Percentiles rank a stretch among this genome's conserved stretches.
phyloP scores from a whole-genome alignment of 2,888 invertebrate genomes.

The Fragum whitleyi region DNA sequence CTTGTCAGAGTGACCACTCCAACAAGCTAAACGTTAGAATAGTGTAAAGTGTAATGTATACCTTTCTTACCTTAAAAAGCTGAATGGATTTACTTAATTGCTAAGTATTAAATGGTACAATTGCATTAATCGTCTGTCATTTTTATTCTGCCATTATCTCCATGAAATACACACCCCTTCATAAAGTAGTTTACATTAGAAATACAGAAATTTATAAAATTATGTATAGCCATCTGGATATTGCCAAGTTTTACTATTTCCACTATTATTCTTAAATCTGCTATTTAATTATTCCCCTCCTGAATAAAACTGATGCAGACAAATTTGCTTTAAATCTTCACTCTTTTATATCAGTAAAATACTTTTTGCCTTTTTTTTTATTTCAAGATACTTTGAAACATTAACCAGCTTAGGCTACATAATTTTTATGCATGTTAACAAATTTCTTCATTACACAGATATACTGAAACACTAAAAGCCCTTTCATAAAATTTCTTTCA shows the following conservation, averaged over 20 bases:
- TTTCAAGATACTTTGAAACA: not conserved
- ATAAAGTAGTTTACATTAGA: not conserved
- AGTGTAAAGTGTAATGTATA: not conserved
- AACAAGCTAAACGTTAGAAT: too few relatives aligned
- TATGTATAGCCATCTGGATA: conserved; percentile 2
- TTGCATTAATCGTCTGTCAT: not conserved
- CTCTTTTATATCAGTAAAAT: too few relatives aligned
- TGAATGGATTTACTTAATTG: not conserved
- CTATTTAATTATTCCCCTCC: too few relatives aligned
- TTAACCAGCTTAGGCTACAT: not conserved
- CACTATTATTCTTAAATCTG: too few relatives aligned
- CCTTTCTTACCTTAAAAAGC: conserved; percentile 21
- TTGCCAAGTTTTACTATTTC: too few relatives aligned
- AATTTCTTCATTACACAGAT: too few relatives aligned
- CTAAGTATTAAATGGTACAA: conserved; percentile 2
- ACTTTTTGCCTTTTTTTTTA: too few relatives aligned
- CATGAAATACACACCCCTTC: not conserved
- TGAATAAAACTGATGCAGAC: too few relatives aligned
- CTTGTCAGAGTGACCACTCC: too few relatives aligned
- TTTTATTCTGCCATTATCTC: conserved; percentile 10
- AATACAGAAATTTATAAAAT: not conserved
- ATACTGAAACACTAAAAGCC: too few relatives aligned
- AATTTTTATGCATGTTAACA: not conserved
- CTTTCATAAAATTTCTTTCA: too few relatives aligned
- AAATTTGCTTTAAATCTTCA: too few relatives aligned